Percentiles rank a stretch among this genome's conserved stretches.
Conservation (phyloP, 35 echinoderm and acorn worm species). For the Ophioderma brevispina region DNA sequence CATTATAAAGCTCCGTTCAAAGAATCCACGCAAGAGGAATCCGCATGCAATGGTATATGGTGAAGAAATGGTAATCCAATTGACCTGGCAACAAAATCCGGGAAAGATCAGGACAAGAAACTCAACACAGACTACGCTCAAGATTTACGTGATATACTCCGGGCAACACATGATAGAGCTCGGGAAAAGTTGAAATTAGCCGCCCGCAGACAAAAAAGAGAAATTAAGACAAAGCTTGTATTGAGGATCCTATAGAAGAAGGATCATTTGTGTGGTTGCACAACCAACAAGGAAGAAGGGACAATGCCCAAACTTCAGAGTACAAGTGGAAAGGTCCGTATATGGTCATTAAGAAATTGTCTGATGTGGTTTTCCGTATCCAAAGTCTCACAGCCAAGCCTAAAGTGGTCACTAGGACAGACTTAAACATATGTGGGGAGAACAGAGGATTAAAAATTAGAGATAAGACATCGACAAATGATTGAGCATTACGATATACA, state of each 20-base stretch:
- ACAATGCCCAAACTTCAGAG: neutral
- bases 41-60: slow-evolving; percentile 37
- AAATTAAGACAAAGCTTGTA: neutral
- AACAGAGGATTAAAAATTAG: too few species aligned
- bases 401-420: neutral
- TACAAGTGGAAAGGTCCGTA: neutral
- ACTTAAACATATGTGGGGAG: too few species aligned
- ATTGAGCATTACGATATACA: too few species aligned
- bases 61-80: neutral
- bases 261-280: neutral
- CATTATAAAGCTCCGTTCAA: slow-evolving; percentile 25
- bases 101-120: neutral
- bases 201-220: neutral
- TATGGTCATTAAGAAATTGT: neutral
- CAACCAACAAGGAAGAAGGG: neutral
- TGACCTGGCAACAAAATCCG: neutral
- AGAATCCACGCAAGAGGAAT: slow-evolving; percentile 17
- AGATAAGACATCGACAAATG: too few species aligned
- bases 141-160: neutral
- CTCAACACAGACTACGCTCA: neutral
- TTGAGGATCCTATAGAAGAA: neutral
- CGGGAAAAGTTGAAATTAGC: neutral
- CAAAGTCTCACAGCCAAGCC: neutral
- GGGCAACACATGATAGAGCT: neutral
- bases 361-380: neutral